phyloP scores from a whole-genome alignment of 2,113 vertebrate genomes.

The Phocoena phocoena region DNA sequence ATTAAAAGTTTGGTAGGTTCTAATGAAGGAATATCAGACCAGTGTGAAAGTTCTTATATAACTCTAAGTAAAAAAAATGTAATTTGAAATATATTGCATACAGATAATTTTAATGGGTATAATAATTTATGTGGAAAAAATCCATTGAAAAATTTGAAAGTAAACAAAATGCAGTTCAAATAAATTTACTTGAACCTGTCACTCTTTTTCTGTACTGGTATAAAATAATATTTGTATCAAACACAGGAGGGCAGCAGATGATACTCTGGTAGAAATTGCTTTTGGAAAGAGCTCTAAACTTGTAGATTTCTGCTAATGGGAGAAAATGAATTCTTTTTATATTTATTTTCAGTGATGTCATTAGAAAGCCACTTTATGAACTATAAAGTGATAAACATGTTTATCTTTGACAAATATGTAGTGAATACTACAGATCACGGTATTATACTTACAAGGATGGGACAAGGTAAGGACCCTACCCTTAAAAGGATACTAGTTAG shows the following conservation, averaged over 20 bases:
- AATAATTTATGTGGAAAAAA: neutral
- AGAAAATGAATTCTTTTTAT: neutral
- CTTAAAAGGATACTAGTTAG: neutral
- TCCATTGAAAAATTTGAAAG: neutral
- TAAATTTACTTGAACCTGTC: neutral
- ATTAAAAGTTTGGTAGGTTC: neutral
- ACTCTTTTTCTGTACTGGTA: neutral
- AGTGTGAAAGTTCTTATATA: neutral
- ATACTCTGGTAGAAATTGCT: neutral
- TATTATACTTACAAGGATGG: neutral
- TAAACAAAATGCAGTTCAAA: neutral
- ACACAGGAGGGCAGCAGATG: constrained; percentile 68
- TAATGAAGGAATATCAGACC: neutral
- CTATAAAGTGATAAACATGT: neutral
- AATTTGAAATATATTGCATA: neutral
- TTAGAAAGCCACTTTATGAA: neutral
- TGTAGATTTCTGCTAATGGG: neutral
- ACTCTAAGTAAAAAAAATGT: neutral
- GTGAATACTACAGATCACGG: neutral
- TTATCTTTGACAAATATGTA: neutral
- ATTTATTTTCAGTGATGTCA: neutral
- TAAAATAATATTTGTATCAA: neutral
- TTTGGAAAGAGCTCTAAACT: neutral
- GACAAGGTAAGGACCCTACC: neutral
- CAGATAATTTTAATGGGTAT: neutral